Conservation (phyloP, 2,888 invertebrate species). For the Dyspetes luteomarginatus region DNA sequence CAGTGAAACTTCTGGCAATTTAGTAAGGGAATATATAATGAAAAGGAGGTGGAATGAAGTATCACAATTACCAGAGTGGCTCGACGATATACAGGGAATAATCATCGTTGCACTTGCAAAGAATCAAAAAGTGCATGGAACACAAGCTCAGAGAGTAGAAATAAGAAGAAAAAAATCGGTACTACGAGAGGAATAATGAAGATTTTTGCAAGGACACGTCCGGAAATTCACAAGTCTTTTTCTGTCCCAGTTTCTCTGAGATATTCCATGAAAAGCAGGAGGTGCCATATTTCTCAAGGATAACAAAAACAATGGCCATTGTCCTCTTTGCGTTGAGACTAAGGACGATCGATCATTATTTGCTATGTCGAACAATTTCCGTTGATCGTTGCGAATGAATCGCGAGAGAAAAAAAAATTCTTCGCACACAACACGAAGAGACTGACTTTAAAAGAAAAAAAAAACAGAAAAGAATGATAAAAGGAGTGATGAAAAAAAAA, state of each 20-base stretch:
- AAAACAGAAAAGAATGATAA: conserved; percentile 11
- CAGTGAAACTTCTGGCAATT: too few relatives aligned
- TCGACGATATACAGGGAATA: background rate
- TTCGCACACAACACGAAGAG: background rate
- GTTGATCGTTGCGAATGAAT: conserved; percentile 17
- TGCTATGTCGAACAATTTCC: conserved; percentile 27
- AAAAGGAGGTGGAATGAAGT: too few relatives aligned
- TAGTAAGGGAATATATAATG: background rate
- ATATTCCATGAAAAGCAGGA: background rate
- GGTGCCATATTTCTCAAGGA: background rate
- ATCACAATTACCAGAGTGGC: background rate
- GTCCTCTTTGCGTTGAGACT: conserved; percentile 30
- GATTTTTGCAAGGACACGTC: background rate
- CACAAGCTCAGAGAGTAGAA: background rate
- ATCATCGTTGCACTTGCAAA: background rate
- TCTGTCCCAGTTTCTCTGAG: background rate
- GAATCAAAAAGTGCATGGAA: background rate
- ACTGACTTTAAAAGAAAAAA: background rate
- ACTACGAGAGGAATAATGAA: background rate
- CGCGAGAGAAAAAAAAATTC: conserved; percentile 8
- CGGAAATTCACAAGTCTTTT: conserved; percentile 2
- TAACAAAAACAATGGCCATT: conserved; percentile 35
- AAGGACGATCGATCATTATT: conserved; percentile 51
- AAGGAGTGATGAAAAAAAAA: background rate
- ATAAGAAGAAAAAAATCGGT: background rate